Evolutionary conservation across 1,140 invertebrate species (phyloP), one percentile per base, ranked within the genome.

Genomic region (Bombus impatiens): DNA sequence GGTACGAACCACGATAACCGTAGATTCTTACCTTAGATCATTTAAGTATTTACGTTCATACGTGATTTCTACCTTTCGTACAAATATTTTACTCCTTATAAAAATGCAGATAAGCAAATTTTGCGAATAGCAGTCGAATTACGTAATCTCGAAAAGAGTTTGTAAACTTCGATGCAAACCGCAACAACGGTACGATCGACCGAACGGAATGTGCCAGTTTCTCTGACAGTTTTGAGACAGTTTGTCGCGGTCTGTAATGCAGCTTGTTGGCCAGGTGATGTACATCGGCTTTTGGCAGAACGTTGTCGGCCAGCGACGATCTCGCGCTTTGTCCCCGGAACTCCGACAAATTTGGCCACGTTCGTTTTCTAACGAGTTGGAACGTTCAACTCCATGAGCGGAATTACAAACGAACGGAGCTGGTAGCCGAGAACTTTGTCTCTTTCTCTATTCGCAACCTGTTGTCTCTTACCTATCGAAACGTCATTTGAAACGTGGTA

Each of bases 351-450:
- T 86, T 81, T 80, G 72, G 6, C 57, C 59, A 57, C 78, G 67
- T 70, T 79, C 78, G 57, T 85, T 87, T 84, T 35, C 75, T 88
- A 89, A 89, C 79, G 76, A 88, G 57, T 44, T 70, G 68, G 3
- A 47, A 68, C 35, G 70, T 10, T 37, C 18, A 0, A 40, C 3
- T 15, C 12, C 59, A 25, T 22, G 44, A 22, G 37, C 32, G 25
- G 77, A 62, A 62, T 74, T 67, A 57, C 78, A 62, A 72, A 10
- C 78, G 40, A 25, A 62, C 59, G 59, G 9, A 62, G 18, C 35
- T 28, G 28, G 37, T 32, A 0, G 15, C 13, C 3, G 59, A 47
- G 8, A 15, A 44, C 65, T 25, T 32, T 37, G 13, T 65, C 68
- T n/a, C 53, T 40, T 59, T 47, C 12, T 25, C 22, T 28, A 28